phyloP scores from a whole-genome alignment of 1,140 invertebrate species.

The Drosophila sulfurigaster region DNA sequence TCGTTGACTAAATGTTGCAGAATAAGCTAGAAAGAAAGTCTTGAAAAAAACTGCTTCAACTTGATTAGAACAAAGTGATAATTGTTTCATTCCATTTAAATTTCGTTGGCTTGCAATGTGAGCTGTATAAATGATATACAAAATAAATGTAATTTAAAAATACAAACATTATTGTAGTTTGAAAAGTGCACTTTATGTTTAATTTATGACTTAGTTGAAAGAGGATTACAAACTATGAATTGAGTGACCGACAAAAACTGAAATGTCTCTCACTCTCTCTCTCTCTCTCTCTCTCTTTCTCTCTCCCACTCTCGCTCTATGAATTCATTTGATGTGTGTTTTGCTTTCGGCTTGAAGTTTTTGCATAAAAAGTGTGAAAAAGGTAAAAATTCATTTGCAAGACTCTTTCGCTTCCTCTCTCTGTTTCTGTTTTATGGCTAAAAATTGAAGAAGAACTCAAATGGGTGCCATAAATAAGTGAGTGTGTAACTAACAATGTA shows the following conservation, averaged over 20 bases:
- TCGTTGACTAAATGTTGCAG: not conserved
- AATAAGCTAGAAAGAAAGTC: too few species aligned
- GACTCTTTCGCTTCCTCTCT: too few species aligned
- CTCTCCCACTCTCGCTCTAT: too few species aligned
- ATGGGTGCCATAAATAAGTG: slow-evolving; percentile 1
- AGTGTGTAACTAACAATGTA: slow-evolving; percentile 8
- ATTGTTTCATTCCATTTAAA: too few species aligned
- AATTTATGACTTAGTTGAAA: not conserved
- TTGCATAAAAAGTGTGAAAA: slow-evolving; percentile 31
- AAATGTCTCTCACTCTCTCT: not conserved
- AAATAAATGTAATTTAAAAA: not conserved
- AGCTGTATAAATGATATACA: too few species aligned
- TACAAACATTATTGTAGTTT: not conserved
- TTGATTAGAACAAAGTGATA: too few species aligned
- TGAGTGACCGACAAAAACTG: not conserved
- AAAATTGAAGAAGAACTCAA: slow-evolving; percentile 1
- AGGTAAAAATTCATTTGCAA: slow-evolving; percentile 14
- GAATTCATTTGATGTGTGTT: slow-evolving; percentile 5
- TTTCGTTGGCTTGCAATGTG: too few species aligned
- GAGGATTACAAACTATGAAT: slow-evolving; percentile 13
- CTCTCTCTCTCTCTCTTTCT: too few species aligned
- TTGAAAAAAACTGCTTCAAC: too few species aligned
- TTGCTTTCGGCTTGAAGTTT: not conserved
- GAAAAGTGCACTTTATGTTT: not conserved
- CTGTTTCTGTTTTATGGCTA: not conserved